Conservation (phyloP, 1,140 invertebrate species). For the Melanaphis sacchari region DNA sequence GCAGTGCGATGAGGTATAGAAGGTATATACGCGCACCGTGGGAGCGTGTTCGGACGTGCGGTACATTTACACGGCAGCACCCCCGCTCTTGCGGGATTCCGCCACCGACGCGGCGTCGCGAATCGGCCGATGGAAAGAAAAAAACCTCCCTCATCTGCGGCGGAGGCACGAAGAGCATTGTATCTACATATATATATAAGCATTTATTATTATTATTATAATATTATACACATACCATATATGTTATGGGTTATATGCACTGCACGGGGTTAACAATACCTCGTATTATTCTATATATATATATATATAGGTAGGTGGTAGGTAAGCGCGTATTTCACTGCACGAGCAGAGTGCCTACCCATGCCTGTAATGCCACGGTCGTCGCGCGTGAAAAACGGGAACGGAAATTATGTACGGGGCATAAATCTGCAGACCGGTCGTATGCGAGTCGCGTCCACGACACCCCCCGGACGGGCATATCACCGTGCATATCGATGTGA, state of each 20-base stretch:
- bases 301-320: too few species aligned
- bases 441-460: conserved; percentile 8
- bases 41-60: neutral
- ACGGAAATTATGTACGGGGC: conserved; percentile 25
- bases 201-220: conserved; percentile 2
- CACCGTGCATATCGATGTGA: neutral
- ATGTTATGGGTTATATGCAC: neutral
- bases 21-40: neutral
- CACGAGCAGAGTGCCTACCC: neutral
- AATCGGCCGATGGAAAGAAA: conserved; percentile 37
- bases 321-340: neutral
- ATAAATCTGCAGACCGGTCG: conserved; percentile 18
- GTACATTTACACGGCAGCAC: neutral
- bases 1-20: neutral
- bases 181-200: neutral
- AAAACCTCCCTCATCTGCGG: neutral
- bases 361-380: neutral
- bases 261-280: neutral
- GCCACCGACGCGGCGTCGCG: conserved; percentile 31
- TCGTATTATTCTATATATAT: neutral
- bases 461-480: conserved; percentile 11
- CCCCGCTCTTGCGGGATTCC: neutral
- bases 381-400: neutral
- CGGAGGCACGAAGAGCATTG: neutral
- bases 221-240: neutral